These are phyloP conservation scores for Elanus axillaris DNA, from an alignment of 2,113 vertebrate genomes.

Conservation along the genomic window DNA sequence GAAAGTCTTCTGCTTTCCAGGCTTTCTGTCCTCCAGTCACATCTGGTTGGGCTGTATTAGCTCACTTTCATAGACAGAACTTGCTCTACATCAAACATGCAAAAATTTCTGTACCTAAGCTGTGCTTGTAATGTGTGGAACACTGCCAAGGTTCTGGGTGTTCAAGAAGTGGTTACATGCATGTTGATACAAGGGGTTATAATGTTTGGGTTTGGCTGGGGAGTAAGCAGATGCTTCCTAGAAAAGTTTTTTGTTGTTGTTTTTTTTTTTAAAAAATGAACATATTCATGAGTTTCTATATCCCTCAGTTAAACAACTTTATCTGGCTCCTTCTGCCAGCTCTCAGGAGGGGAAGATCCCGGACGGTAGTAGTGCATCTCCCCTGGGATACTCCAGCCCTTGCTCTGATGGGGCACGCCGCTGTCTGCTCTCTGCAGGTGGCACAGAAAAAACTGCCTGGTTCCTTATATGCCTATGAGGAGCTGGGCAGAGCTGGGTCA, in stretches of 20 bases:
- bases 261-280: neutral
- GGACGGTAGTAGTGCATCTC: neutral
- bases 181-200: neutral
- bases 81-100: accelerated
- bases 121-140: neutral
- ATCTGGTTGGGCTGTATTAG: neutral
- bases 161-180: neutral
- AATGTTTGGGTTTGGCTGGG: neutral
- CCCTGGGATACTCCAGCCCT: neutral
- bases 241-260: neutral
- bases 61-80: accelerated
- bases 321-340: neutral
- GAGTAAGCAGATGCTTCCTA: neutral
- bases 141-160: accelerated
- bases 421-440: neutral
- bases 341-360: neutral
- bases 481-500: neutral
- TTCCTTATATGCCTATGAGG: neutral
- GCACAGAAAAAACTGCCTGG: neutral
- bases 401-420: neutral
- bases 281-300: neutral
- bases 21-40: neutral
- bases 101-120: neutral
- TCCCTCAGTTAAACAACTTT: neutral
- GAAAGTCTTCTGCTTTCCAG: neutral